phyloP scores from a whole-genome alignment of 2,797 vertebrate genomes.

The Acrocephalus scirpaceus region DNA sequence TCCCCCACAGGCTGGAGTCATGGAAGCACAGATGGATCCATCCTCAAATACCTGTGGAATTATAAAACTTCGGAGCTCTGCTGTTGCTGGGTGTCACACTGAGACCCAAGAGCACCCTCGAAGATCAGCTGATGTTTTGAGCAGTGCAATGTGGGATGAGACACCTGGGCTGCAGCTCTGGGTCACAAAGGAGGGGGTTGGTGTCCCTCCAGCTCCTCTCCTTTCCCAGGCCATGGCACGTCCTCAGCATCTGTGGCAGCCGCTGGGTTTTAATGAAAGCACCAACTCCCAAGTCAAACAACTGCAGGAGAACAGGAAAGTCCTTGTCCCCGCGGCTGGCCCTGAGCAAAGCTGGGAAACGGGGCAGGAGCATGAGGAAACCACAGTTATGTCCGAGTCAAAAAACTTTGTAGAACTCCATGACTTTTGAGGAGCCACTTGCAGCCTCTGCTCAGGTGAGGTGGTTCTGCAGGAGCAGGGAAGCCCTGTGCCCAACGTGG shows the following conservation, averaged over 20 bases:
- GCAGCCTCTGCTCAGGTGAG: background rate
- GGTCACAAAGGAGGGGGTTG: background rate
- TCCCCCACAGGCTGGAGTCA: background rate
- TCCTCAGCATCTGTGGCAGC: background rate
- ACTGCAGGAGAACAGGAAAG: slow-evolving; percentile 50
- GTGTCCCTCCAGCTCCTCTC: background rate
- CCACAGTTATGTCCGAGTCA: accelerated
- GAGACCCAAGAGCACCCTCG: background rate
- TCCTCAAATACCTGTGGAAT: background rate
- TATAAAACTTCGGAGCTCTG: background rate
- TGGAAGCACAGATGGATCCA: accelerated
- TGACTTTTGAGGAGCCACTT: accelerated
- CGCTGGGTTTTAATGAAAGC: slow-evolving; percentile 16
- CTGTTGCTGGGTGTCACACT: background rate
- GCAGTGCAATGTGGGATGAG: accelerated
- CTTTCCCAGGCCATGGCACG: accelerated
- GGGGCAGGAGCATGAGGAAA: background rate
- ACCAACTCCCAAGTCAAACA: slow-evolving; percentile 29
- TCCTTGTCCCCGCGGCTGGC: background rate
- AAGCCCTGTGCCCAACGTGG: background rate
- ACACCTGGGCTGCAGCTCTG: background rate
- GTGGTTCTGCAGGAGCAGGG: background rate
- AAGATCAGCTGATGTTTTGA: accelerated
- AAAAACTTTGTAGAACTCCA: background rate
- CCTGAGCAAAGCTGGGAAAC: background rate